Conservation (phyloP, 2,113 vertebrate genomes). For the Isichthys henryi region DNA sequence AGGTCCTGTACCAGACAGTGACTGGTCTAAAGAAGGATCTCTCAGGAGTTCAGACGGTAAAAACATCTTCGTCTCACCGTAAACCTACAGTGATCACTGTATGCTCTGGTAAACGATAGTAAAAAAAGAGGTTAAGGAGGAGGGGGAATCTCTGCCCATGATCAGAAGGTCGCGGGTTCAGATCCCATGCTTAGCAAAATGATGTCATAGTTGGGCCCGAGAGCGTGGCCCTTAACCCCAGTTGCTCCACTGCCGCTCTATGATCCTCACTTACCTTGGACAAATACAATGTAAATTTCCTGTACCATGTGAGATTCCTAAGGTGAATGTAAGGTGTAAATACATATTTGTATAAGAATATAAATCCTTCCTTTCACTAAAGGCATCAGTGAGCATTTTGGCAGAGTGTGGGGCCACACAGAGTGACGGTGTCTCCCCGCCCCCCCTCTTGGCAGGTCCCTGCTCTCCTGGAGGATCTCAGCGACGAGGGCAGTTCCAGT, state of each 20-base stretch:
- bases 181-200: not conserved
- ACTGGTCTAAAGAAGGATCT: slow-evolving; percentile 89
- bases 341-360: not conserved
- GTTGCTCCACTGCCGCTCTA: not conserved
- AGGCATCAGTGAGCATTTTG: not conserved
- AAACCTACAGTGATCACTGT: not conserved
- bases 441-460: slow-evolving; percentile 67
- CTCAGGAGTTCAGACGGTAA: slow-evolving; percentile 85
- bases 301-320: not conserved
- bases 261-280: not conserved
- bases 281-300: not conserved
- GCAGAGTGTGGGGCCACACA: not conserved
- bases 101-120: not conserved
- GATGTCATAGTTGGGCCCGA: not conserved
- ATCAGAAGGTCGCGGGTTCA: not conserved
- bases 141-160: not conserved
- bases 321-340: not conserved
- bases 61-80: not conserved
- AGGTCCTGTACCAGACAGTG: slow-evolving; percentile 94
- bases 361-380: not conserved
- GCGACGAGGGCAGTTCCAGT: slow-evolving; percentile 42
- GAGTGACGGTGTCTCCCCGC: not conserved
- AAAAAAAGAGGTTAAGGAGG: not conserved
- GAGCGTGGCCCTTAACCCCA: not conserved
- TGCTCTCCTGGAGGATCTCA: slow-evolving; percentile 69